Evolutionary conservation across 2,113 vertebrate species (phyloP).

Genomic region (Grammomys dolichurus): DNA sequence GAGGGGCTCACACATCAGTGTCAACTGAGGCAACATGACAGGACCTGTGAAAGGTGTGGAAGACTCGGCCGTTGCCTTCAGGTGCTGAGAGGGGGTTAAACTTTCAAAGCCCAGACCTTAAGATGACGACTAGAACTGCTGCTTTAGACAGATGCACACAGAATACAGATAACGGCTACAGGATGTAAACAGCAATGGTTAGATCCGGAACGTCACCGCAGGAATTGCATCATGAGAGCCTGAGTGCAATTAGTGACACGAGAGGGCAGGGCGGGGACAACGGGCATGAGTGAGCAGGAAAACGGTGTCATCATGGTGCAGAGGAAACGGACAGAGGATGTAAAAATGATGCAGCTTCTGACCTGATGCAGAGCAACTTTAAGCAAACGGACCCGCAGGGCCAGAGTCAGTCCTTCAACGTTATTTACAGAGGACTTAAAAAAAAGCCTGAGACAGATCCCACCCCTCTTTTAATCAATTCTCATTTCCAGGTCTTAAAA

Average conservation of each 20-base stretch:
- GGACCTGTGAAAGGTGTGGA: constrained; percentile 23
- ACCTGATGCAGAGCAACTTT: constrained; percentile 66
- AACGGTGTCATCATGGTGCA: constrained; percentile 80
- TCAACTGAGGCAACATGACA: constrained; percentile 26
- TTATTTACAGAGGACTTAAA: constrained; percentile 54
- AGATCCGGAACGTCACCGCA: constrained; percentile 82
- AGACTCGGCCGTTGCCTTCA: constrained; percentile 63
- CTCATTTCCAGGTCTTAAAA: constrained; percentile 83
- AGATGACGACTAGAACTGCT: constrained; percentile 73
- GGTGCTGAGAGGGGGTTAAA: constrained; percentile 63
- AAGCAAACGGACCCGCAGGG: constrained; percentile 72
- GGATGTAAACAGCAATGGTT: constrained; percentile 76
- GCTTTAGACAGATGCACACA: constrained; percentile 71
- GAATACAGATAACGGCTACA: constrained; percentile 78
- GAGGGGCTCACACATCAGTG: not conserved
- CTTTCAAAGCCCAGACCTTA: constrained; percentile 73
- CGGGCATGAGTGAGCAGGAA: constrained; percentile 79
- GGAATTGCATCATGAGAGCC: constrained; percentile 80
- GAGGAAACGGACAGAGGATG: constrained; percentile 80
- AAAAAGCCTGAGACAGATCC: not conserved
- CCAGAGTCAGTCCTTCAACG: constrained; percentile 71
- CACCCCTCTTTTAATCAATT: constrained; percentile 70
- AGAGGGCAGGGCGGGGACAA: constrained; percentile 68
- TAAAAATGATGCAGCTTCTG: constrained; percentile 88
- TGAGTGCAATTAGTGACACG: constrained; percentile 79